Conservation (phyloP, 2,113 vertebrate species). For the Oryzias woworae region DNA sequence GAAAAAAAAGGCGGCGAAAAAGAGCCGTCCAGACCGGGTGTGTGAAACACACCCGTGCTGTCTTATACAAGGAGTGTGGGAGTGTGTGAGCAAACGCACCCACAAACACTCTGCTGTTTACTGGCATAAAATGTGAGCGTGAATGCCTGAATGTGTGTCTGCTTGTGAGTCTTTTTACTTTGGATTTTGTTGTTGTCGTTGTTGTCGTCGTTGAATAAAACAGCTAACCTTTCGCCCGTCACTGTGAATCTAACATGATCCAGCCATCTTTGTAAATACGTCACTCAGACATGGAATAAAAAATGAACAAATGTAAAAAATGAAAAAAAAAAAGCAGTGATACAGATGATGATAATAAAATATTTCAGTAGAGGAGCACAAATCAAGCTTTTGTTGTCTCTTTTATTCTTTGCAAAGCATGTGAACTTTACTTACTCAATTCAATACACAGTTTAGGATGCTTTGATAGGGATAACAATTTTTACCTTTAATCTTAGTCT, state of each 20-base stretch:
- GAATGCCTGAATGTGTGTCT: conserved; percentile 19
- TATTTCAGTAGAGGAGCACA: conserved; percentile 79
- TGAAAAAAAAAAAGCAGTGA: conserved; percentile 70
- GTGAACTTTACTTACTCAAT: background rate
- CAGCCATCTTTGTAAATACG: conserved; percentile 78
- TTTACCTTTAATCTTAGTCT: background rate
- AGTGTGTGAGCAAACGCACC: conserved; percentile 28
- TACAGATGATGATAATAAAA: conserved; percentile 77
- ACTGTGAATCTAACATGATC: conserved; percentile 80
- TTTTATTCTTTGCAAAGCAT: conserved; percentile 23
- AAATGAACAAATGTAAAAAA: conserved; percentile 76
- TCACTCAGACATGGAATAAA: conserved; percentile 70
- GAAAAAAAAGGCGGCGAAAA: conserved; percentile 2
- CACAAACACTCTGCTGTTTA: conserved; percentile 37
- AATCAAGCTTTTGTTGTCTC: conserved; percentile 41
- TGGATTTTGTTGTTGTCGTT: conserved; percentile 31
- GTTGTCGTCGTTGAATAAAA: conserved; percentile 64
- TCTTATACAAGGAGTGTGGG: conserved; percentile 14
- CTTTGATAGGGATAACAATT: background rate
- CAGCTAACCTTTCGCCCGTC: conserved; percentile 72
- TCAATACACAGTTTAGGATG: background rate
- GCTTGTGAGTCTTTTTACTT: conserved; percentile 25
- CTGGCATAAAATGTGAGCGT: conserved; percentile 34
- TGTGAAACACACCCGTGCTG: conserved; percentile 51
- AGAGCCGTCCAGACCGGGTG: conserved; percentile 18